Conservation (phyloP, 2,113 vertebrate species). For the Hoplias malabaricus region DNA sequence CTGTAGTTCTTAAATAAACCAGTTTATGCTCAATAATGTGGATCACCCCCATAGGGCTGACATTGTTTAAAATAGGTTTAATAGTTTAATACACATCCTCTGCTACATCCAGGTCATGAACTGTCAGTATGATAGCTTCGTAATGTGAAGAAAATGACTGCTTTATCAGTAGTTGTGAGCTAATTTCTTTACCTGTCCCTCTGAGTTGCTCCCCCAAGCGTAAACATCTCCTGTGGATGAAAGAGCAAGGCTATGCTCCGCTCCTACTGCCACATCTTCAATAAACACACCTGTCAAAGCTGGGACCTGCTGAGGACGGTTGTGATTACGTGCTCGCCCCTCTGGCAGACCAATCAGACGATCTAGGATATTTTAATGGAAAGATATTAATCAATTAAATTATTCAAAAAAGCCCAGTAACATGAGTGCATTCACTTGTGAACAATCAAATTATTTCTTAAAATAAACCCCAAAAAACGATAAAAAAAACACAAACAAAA, state of each 20-base stretch:
- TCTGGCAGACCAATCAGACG: conserved; percentile 78
- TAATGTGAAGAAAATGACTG: too few relatives aligned
- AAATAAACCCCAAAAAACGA: too few relatives aligned
- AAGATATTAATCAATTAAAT: background rate
- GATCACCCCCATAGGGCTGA: too few relatives aligned
- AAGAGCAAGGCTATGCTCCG: conserved; percentile 75
- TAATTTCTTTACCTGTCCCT: conserved; percentile 71
- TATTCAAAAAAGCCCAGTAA: too few relatives aligned
- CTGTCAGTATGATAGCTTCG: too few relatives aligned
- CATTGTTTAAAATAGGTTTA: too few relatives aligned
- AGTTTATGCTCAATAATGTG: too few relatives aligned
- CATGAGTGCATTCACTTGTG: too few relatives aligned
- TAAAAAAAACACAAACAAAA: background rate
- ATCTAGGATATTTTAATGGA: conserved; percentile 67
- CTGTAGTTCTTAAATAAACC: too few relatives aligned
- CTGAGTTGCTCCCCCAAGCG: conserved; percentile 79
- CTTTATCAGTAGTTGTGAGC: background rate
- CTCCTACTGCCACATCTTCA: conserved; percentile 76
- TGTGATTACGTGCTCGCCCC: conserved; percentile 76
- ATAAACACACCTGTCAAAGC: conserved; percentile 73
- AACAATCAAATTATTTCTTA: too few relatives aligned
- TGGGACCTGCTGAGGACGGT: conserved; percentile 75
- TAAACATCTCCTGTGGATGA: conserved; percentile 76
- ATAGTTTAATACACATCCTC: too few relatives aligned
- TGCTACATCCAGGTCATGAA: too few relatives aligned